Conservation (phyloP, 2,113 vertebrate species). For the Dasyornis broadbenti region DNA sequence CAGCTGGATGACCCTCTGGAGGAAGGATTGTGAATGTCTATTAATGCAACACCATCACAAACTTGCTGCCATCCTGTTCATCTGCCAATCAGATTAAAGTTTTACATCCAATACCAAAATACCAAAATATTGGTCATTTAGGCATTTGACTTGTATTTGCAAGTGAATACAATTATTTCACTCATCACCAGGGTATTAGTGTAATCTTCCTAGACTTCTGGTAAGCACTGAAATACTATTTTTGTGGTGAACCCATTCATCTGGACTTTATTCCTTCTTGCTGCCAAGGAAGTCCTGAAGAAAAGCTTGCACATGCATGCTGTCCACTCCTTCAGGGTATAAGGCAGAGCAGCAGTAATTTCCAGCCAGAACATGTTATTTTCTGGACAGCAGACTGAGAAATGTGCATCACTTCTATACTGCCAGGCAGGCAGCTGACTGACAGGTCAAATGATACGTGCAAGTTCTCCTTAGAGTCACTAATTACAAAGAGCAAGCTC, state of each 20-base stretch:
- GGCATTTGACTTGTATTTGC: background rate
- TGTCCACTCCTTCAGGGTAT: too few relatives aligned
- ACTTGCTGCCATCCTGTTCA: background rate
- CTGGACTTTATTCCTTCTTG: background rate
- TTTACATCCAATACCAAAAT: background rate
- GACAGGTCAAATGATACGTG: background rate
- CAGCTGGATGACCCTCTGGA: background rate
- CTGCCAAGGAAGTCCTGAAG: background rate
- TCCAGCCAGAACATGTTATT: background rate
- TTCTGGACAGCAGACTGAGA: background rate
- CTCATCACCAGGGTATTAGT: background rate
- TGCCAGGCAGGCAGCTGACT: background rate
- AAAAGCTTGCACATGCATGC: background rate
- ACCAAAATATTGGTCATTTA: background rate
- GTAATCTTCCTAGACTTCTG: background rate
- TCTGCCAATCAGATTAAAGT: background rate
- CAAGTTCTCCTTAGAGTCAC: background rate
- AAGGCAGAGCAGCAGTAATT: background rate
- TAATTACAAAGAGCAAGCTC: background rate
- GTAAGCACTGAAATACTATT: background rate
- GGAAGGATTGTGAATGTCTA: background rate
- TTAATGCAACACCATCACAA: background rate
- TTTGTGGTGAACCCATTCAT: background rate
- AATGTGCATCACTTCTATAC: background rate
- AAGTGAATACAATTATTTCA: background rate